Evolutionary conservation across 2,797 vertebrate genomes (phyloP).

Genomic region (Artibeus jamaicensis): DNA sequence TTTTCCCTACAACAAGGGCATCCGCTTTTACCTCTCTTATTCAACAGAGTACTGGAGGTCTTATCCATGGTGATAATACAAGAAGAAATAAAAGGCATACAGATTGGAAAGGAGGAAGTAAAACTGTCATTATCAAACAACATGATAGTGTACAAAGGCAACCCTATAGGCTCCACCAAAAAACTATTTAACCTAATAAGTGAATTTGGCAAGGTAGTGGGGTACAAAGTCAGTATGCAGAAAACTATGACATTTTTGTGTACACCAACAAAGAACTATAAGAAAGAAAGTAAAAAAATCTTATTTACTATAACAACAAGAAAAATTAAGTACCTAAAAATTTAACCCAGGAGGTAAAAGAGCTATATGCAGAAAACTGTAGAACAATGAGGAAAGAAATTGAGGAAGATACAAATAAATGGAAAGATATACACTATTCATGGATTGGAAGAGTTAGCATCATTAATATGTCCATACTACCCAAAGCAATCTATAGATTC

Average conservation of each 20-base stretch:
- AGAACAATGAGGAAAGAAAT: background rate
- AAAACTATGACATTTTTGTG: background rate
- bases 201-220: background rate
- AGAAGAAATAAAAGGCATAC: background rate
- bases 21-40: background rate
- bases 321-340: background rate
- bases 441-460: background rate
- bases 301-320: background rate
- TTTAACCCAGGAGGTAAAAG: background rate
- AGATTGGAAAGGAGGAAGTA: background rate
- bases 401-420: background rate
- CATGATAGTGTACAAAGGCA: background rate
- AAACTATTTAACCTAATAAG: background rate
- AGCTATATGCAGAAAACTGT: background rate
- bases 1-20: background rate
- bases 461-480: background rate
- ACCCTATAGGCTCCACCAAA: background rate
- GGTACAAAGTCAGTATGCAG: background rate
- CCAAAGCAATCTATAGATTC: background rate
- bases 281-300: background rate
- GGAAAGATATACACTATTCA: background rate
- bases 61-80: no score
- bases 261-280: background rate
- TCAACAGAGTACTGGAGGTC: background rate
- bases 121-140: background rate